Conservation (phyloP, 2,888 invertebrate genomes). For the Diaprepes abbreviatus region DNA sequence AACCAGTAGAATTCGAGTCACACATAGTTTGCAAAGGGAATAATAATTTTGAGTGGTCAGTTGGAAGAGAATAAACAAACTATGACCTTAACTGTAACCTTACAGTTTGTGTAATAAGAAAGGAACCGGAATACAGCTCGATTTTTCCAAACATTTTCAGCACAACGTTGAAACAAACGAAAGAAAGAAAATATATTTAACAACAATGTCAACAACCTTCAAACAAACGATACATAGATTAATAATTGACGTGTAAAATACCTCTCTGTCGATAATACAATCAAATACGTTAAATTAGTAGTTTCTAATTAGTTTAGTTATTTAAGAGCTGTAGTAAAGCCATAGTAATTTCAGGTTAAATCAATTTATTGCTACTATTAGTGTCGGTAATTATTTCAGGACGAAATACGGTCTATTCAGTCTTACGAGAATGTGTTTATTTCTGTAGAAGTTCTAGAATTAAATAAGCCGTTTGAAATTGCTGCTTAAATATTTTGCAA, state of each 20-base stretch:
- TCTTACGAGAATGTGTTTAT: neutral
- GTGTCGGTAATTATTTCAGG: neutral
- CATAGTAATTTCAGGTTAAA: conserved; percentile 4
- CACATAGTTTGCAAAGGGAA: no score
- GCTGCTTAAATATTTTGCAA: neutral
- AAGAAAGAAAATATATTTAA: no score
- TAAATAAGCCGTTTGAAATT: conserved; percentile 2
- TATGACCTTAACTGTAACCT: no score
- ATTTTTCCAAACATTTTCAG: no score
- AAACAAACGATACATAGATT: no score
- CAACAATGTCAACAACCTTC: no score
- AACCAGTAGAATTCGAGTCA: no score
- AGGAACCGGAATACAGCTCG: no score
- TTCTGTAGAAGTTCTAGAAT: neutral
- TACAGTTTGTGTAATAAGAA: no score
- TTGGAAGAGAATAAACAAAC: no score
- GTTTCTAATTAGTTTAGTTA: conserved; percentile 5
- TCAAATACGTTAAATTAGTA: neutral
- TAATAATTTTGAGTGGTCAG: no score
- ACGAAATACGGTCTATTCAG: neutral
- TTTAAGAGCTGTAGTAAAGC: conserved; percentile 5
- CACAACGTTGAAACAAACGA: no score
- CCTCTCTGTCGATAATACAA: neutral
- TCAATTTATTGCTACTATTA: conserved; percentile 17
- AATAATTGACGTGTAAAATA: neutral